Conservation (phyloP, 2,113 vertebrate genomes). For the Etheostoma cragini region DNA sequence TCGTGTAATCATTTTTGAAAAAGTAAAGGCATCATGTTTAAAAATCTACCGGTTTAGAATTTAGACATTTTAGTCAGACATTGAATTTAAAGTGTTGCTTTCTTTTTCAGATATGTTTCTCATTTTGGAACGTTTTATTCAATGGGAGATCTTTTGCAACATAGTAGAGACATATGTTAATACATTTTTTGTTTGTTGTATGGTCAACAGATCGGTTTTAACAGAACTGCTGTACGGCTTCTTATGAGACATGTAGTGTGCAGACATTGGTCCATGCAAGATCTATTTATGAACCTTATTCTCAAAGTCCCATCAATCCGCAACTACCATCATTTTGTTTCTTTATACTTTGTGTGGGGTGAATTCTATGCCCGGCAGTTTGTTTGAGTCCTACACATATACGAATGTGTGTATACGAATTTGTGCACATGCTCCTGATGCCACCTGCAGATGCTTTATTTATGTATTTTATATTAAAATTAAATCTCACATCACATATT, state of each 20-base stretch:
- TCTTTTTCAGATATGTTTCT: slow-evolving; percentile 18
- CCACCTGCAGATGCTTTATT: slow-evolving; percentile 83
- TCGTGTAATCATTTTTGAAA: not conserved
- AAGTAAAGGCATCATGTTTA: slow-evolving; percentile 2
- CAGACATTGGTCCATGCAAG: slow-evolving; percentile 24
- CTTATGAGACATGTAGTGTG: slow-evolving; percentile 29
- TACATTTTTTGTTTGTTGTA: not conserved
- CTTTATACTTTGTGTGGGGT: slow-evolving; percentile 21
- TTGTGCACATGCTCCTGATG: slow-evolving; percentile 65
- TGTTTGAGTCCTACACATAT: slow-evolving; percentile 52
- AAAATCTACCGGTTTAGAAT: not conserved
- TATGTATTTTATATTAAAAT: slow-evolving; percentile 83
- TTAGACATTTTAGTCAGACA: not conserved
- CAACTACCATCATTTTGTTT: slow-evolving; percentile 36
- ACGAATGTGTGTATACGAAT: slow-evolving; percentile 44
- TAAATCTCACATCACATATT: slow-evolving; percentile 58
- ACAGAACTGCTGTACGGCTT: slow-evolving; percentile 28
- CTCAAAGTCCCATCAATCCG: slow-evolving; percentile 40
- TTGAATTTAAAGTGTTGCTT: not conserved
- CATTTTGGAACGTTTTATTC: slow-evolving; percentile 8
- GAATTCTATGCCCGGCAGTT: slow-evolving; percentile 56
- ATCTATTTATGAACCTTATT: slow-evolving; percentile 7
- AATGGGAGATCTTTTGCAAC: slow-evolving; percentile 42
- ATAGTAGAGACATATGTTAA: slow-evolving; percentile 13
- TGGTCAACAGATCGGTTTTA: not conserved